Evolutionary conservation across 2,113 vertebrate genomes (phyloP).

Genomic region (Pelvicachromis taeniatus): DNA sequence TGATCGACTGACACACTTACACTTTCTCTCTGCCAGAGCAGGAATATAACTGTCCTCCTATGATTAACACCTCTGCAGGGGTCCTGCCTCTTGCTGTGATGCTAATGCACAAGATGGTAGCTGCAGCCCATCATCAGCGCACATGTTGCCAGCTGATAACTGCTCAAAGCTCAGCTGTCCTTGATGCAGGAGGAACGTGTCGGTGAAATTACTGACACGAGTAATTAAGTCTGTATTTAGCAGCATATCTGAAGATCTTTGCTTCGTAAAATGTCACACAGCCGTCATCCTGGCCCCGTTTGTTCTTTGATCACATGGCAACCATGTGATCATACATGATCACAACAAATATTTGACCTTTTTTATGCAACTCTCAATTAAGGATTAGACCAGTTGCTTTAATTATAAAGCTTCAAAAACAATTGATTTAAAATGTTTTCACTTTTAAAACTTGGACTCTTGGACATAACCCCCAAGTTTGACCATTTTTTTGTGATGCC

Average conservation of each 20-base stretch:
- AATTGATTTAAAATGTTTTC: neutral
- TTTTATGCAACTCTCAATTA: neutral
- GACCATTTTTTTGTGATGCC: no score
- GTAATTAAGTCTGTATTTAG: neutral
- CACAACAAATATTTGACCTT: neutral
- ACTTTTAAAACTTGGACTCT: neutral
- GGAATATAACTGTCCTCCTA: neutral
- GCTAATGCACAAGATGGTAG: neutral
- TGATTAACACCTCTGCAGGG: constrained; percentile 5
- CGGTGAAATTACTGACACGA: neutral
- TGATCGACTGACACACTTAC: constrained; percentile 9
- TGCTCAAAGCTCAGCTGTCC: neutral
- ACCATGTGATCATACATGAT: neutral
- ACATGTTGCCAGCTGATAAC: neutral
- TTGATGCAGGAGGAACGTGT: neutral
- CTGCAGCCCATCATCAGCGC: neutral
- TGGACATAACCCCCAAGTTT: no score
- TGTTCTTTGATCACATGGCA: neutral
- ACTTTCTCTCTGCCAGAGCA: neutral
- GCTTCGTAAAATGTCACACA: neutral
- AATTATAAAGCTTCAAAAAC: neutral
- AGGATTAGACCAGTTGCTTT: neutral
- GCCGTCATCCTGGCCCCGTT: neutral
- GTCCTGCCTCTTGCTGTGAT: neutral
- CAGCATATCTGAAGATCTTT: neutral